Percentiles rank a stretch among this genome's conserved stretches.
These are phyloP conservation scores for Mirza zaza DNA, from an alignment of 2,113 vertebrate genomes.

Conservation along the genomic window DNA sequence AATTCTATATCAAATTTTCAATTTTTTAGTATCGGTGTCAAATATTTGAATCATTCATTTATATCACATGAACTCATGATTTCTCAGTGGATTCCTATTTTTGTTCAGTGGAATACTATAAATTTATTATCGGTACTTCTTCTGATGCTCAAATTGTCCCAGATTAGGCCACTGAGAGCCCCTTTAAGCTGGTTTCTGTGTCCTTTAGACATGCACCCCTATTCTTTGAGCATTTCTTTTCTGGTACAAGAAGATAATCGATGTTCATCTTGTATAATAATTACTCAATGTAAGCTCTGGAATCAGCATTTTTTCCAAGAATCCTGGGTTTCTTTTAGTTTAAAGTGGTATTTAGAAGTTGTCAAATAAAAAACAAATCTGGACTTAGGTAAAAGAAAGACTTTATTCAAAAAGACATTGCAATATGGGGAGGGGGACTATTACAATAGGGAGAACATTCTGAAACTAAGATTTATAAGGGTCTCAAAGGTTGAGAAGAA, in stretches of 20 bases:
- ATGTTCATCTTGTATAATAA: neutral
- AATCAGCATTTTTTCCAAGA: neutral
- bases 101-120: neutral
- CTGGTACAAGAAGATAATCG: neutral
- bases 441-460: neutral
- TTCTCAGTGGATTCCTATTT: neutral
- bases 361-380: neutral
- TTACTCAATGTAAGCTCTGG: neutral
- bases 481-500: neutral
- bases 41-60: neutral
- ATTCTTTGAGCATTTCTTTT: neutral
- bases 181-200: neutral
- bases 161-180: neutral
- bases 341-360: neutral
- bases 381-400: neutral
- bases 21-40: neutral
- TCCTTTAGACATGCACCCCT: neutral
- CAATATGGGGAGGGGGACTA: neutral
- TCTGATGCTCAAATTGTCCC: neutral
- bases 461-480: neutral
- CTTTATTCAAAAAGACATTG: neutral
- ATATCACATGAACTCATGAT: neutral
- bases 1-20: neutral
- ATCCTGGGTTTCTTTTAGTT: neutral
- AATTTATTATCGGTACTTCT: neutral